Evolutionary conservation across 2,113 vertebrate species (phyloP).

Genomic region (Antechinus stuartii): DNA sequence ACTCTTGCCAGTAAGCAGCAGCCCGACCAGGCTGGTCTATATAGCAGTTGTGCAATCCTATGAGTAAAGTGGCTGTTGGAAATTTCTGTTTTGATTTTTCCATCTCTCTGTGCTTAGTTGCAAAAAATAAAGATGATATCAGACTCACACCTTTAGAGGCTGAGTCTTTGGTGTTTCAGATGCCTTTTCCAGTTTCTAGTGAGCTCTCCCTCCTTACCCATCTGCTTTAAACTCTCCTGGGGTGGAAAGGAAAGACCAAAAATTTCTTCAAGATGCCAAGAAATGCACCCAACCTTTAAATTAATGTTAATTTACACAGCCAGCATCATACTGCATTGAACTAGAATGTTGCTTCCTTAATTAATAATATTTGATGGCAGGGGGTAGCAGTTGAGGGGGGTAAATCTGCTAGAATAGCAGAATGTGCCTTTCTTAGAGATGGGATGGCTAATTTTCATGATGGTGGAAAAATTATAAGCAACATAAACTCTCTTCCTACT

Average conservation of each 20-base stretch:
- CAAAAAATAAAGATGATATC: neutral
- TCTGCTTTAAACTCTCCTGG: neutral
- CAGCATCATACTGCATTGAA: neutral
- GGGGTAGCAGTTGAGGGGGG: neutral
- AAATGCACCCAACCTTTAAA: neutral
- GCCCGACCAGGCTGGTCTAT: neutral
- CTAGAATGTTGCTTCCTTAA: neutral
- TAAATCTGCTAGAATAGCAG: neutral
- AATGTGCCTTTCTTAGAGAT: neutral
- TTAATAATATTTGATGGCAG: neutral
- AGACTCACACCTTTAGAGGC: neutral
- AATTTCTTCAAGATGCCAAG: neutral
- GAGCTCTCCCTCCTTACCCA: neutral
- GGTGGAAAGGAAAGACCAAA: neutral
- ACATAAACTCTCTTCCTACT: neutral
- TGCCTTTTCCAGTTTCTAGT: neutral
- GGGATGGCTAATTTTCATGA: neutral
- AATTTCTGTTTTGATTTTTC: conserved; percentile 9
- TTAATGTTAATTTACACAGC: fast-evolving
- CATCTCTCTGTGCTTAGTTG: neutral
- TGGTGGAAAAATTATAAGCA: neutral
- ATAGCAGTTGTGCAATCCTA: neutral
- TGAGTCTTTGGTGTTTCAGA: neutral
- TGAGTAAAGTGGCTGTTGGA: neutral
- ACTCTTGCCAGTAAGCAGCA: neutral